phyloP scores from a whole-genome alignment of 1,140 invertebrate species.

The Euura lappo region DNA sequence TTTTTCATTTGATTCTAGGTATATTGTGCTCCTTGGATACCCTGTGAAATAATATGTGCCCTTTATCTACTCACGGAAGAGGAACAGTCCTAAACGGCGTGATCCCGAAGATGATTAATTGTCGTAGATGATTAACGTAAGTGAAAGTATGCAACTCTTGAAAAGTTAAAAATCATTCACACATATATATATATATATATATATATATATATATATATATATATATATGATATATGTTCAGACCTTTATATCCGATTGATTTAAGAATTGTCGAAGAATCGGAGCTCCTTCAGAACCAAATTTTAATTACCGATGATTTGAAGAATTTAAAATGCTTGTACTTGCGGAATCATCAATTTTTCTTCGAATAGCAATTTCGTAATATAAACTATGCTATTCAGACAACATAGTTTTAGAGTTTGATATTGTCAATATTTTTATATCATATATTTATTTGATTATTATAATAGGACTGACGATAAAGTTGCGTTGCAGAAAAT shows the following conservation, averaged over 20 bases:
- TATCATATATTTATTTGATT: neutral
- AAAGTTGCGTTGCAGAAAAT: neutral
- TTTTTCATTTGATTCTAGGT: neutral
- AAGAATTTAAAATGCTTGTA: neutral
- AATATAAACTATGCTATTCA: neutral
- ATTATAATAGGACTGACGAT: neutral
- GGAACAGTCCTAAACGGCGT: neutral
- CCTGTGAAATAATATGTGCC: constrained; percentile 2
- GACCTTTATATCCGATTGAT: no score
- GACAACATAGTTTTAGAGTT: neutral
- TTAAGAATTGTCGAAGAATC: neutral
- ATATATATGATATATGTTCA: no score
- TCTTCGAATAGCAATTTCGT: constrained; percentile 5
- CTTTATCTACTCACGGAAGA: neutral
- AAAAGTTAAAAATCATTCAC: no score
- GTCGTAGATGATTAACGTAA: no score
- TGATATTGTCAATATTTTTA: neutral
- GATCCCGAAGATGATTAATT: neutral
- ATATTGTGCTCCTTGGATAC: neutral
- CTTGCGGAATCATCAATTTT: neutral
- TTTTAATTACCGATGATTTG: neutral
- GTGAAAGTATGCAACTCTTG: no score
- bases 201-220: no score
- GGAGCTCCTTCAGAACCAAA: constrained; percentile 2
- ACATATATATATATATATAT: no score